Evolutionary conservation across 2,888 invertebrate genomes (phyloP).

Genomic region (Drosophila flavopinicola): DNA sequence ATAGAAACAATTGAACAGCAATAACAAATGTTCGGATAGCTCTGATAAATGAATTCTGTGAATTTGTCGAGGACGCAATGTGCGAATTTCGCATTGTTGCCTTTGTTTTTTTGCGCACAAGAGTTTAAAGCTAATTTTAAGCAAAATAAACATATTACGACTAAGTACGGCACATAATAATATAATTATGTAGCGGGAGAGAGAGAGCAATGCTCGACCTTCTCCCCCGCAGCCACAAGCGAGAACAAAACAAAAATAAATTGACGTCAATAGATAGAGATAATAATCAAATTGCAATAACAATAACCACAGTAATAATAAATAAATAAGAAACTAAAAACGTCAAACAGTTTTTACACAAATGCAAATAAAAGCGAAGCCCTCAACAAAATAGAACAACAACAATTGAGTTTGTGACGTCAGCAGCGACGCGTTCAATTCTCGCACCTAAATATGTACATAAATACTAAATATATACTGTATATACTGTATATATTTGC

Average conservation of each 20-base stretch:
- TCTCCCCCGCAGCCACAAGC: conserved; percentile 21
- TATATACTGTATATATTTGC: conserved; percentile 3
- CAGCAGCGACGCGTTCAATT: conserved; percentile 32
- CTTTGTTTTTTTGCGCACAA: conserved; percentile 20
- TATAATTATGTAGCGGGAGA: conserved; percentile 20
- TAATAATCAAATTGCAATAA: conserved; percentile 67
- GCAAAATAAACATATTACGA: conserved; percentile 50
- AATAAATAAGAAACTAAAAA: conserved; percentile 51
- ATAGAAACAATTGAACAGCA: conserved; percentile 73
- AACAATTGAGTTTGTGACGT: conserved; percentile 43
- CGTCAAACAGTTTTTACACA: conserved; percentile 60
- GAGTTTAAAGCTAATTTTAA: conserved; percentile 52
- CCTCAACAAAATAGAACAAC: no score
- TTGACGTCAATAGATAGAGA: conserved; percentile 71
- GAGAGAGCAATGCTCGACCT: conserved; percentile 35
- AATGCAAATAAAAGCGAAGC: conserved; percentile 52
- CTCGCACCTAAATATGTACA: conserved; percentile 50
- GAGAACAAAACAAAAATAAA: conserved; percentile 55
- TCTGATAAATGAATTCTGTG: conserved; percentile 74
- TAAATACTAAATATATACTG: not conserved
- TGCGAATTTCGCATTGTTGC: conserved; percentile 42
- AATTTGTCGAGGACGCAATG: conserved; percentile 68
- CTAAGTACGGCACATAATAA: conserved; percentile 29
- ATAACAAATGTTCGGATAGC: conserved; percentile 62
- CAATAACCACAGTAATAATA: conserved; percentile 24